Evolutionary conservation across 2,888 invertebrate genomes (phyloP), one percentile per base, ranked within the genome.

Genomic region (Sinohyriopsis cumingii): DNA sequence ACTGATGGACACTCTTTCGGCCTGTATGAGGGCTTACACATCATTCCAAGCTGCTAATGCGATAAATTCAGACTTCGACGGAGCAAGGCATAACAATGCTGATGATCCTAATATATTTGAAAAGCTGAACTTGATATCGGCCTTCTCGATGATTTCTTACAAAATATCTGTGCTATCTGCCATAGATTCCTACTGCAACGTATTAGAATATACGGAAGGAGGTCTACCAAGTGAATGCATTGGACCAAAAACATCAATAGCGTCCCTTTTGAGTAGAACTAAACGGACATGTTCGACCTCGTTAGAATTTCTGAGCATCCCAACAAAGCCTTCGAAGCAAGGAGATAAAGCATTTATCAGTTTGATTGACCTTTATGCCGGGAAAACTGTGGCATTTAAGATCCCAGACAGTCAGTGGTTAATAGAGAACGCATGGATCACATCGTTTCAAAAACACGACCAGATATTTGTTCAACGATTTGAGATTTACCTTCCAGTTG

Each of bases 321-420:
- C 63, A 3, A 63, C 63, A 28, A 9, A 18, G 19, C 53, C 63
- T 18, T 15, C 45, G 9, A 54, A 9, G n/a, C 5, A 3, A 12
- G 63, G 63, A 9, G 63, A 63, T 63, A 63, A 20, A 33, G 63
- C 54, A 15, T 63, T 53, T 53, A 63, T 63, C 54, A n/a, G 4
- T 12, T n/a, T 63, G 19, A 63, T 54, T n/a, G 63, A 63, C 33
- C 22, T 63, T 22, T 63, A 53, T 20, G 63, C 53, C 25, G 63
- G 63, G 53, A 63, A 63, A 4, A 53, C 24, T 15, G 63, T 63
- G n/a, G 3, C n/a, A 22, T 63, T 63, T n/a, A 45, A 63, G 28
- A 24, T 63, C 19, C 63, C 63, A 15, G 54, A 63, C 53, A 33
- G 53, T n/a, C n/a, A 53, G 19, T 63, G 63, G 63, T 63, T 63